Base-by-base conservation (phyloP, 2,888 invertebrate species). In the Orthonychiurus folsomi region DNA sequence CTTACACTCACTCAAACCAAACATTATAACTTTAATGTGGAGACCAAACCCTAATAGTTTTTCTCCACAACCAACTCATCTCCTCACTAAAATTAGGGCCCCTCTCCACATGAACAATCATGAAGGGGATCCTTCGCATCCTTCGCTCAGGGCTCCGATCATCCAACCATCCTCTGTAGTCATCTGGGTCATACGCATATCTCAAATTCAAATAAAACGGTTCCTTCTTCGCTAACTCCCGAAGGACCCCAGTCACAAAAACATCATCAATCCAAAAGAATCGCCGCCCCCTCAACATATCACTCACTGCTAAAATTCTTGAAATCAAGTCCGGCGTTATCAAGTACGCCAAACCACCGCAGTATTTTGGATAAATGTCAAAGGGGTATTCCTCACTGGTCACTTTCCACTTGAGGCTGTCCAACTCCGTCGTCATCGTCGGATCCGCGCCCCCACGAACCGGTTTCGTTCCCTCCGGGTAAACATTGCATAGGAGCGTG, bases 221-320 rank as follows among this genome's bases (percentile, higher is more conserved):
- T 60, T 72, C 73, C 28, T 69, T 63, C 12, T 68, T 57, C 1
- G 69, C 70, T n/a, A 71, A 20, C 56, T 72, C 70, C 37, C 73
- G 59, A 1, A 80, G 69, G 20, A 79, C 70, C 2, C 80, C 80
- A 1, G 80, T 80, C 3, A 80, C 74, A 69, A 77, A 80, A 60
- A 78, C 79, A 70, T 81, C 81, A 67, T 81, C 81, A 47, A 81
- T 78, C 80, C 80, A 81, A 72, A 80, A 79, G 64, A 78, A 79
- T 26, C 75, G 75, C 1, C 69, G 65, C n/a, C 21, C 24, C n/a
- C n/a, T 9, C 12, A 59, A 15, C 1, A 75, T 74, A 21, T 74
- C 71, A 50, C 75, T 72, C n/a, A 78, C 76, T 1, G 74, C 73
- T 57, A 75, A 74, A 68, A 80, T 71, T 5, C 68, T 64, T 12